Conservation (phyloP, 2,113 vertebrate species). For the Tetraodon nigroviridis region DNA sequence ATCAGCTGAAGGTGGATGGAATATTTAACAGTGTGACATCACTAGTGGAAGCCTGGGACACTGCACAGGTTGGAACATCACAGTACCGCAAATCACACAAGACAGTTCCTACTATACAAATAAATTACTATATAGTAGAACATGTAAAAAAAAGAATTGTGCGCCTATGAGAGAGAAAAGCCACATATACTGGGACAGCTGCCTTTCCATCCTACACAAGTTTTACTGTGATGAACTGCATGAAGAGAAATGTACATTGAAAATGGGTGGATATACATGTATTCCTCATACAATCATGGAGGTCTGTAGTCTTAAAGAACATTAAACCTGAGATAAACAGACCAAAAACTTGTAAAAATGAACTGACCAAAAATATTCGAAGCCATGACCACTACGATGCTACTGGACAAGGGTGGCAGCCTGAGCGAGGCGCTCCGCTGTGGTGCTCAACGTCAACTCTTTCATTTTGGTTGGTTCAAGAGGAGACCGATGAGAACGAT, state of each 20-base stretch:
- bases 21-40: constrained; percentile 46
- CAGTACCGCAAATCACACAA: constrained; percentile 60
- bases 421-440: constrained; percentile 34
- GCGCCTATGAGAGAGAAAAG: constrained; percentile 49
- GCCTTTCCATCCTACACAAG: constrained; percentile 44
- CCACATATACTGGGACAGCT: constrained; percentile 53
- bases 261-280: constrained; percentile 48
- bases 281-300: constrained; percentile 61
- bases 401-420: constrained; percentile 25
- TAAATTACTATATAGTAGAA: constrained; percentile 67
- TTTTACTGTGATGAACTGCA: constrained; percentile 32
- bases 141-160: constrained; percentile 52
- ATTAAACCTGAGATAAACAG: constrained; percentile 69
- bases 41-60: constrained; percentile 49
- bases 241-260: constrained; percentile 52
- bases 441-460: constrained; percentile 18
- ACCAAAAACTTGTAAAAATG: constrained; percentile 51
- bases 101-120: constrained; percentile 66
- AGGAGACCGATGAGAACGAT: constrained; percentile 54
- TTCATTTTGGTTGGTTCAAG: constrained; percentile 36
- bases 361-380: constrained; percentile 46
- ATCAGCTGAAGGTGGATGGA: constrained; percentile 45
- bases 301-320: constrained; percentile 60
- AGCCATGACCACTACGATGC: constrained; percentile 27
- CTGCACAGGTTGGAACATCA: constrained; percentile 55